Evolutionary conservation across 2,888 invertebrate genomes (phyloP), one percentile per base, ranked within the genome.

Genomic region (Archips crataeganus): DNA sequence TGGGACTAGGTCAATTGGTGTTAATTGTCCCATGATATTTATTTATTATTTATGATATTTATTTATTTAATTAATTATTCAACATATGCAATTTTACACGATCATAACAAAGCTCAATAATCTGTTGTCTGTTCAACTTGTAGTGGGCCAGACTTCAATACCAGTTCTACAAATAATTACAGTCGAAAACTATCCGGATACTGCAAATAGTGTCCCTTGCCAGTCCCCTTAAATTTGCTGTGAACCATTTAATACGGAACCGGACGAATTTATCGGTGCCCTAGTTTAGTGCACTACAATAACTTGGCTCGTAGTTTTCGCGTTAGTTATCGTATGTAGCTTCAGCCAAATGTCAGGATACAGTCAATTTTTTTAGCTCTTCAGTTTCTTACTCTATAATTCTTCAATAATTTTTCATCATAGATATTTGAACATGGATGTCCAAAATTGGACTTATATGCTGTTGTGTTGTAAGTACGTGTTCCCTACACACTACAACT

Each of bases 231-330:
- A 51, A 39, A 54, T 54, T 61, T 39, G 61, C 32, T 34, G 39
- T 61, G 61, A 47, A 45, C 70, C 15, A 57, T 65, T 49, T 23
- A n/a, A 15, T 57, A 59, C 34, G 66, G 45, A 47, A 63, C 49
- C 68, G 62, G 39, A 59, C 45, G 45, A 73, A 68, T 68, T 72
- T 68, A 73, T 73, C 68, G 47, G n/a, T 49, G 68, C 39, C 63
- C 68, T 49, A 69, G 68, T 69, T 69, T 51, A 36, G 15, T 23
- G 39, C 13, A 60, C 42, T 42, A 63, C 68, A 63, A 63, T 69
- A 64, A 59, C 42, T 69, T 73, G 73, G 73, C 72, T 64, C 34
- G 59, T 63, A 49, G 72, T 62, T 62, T 62, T 57, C 57, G 54
- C 65, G 45, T 34, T 45, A 42, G 36, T 23, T 63, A 11, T 47